phyloP scores from a whole-genome alignment of 2,113 vertebrate genomes.

The Neotoma lepida region DNA sequence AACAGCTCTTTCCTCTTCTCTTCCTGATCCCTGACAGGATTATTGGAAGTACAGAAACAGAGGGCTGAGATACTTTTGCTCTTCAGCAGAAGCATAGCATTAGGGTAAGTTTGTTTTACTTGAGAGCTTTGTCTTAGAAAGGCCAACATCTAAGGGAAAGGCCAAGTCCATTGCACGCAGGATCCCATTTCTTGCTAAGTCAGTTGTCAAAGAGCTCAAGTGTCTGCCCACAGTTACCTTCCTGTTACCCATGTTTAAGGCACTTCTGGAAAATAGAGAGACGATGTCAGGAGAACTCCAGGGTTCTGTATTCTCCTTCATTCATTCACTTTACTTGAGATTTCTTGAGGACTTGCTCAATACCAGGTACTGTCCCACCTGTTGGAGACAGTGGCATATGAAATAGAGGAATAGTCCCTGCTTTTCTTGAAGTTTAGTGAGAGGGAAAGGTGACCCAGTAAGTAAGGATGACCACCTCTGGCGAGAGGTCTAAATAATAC shows the following conservation, averaged over 20 bases:
- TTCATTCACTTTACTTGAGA: not conserved
- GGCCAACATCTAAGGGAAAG: not conserved
- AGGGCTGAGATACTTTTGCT: not conserved
- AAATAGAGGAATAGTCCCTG: not conserved
- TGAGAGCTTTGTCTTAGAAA: not conserved
- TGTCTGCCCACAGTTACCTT: not conserved
- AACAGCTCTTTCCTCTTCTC: not conserved
- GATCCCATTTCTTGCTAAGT: not conserved
- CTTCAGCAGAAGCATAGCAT: not conserved
- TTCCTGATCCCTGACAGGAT: not conserved
- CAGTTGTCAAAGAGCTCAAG: not conserved
- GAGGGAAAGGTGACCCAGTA: not conserved
- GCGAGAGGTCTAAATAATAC: not conserved
- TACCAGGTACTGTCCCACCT: not conserved
- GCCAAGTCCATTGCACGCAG: not conserved
- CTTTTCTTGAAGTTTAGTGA: not conserved
- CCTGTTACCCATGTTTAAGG: not conserved
- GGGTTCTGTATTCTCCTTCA: not conserved
- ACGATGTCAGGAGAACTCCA: not conserved
- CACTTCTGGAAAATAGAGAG: not conserved
- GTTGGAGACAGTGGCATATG: not conserved
- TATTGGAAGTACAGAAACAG: not conserved
- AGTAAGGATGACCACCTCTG: not conserved
- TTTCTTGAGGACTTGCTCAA: not conserved
- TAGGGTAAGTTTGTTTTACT: not conserved